Conservation (phyloP, 2,888 invertebrate species). For the Mesorhabditis belari region DNA sequence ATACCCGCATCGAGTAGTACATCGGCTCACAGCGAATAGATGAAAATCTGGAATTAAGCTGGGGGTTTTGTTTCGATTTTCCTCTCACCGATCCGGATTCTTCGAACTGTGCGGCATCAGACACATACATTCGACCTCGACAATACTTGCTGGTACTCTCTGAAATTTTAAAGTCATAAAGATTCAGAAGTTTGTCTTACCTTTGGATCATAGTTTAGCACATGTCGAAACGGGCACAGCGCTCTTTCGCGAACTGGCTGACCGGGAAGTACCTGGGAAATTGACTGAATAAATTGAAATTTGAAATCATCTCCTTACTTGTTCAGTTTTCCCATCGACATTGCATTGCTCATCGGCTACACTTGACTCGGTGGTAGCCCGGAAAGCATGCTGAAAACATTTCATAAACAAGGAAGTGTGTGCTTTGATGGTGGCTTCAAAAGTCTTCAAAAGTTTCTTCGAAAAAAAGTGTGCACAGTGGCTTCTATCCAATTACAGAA, state of each 20-base stretch:
- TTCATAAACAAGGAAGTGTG: too few relatives aligned
- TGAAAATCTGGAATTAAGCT: neutral
- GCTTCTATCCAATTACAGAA: too few relatives aligned
- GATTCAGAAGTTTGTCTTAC: neutral
- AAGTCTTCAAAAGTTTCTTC: too few relatives aligned
- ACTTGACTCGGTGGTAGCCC: neutral
- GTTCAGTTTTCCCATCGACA: neutral
- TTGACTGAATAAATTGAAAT: neutral
- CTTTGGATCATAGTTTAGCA: conserved; percentile 16
- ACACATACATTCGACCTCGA: conserved; percentile 19
- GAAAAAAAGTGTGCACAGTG: too few relatives aligned
- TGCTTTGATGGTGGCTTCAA: too few relatives aligned
- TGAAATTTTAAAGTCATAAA: conserved; percentile 9
- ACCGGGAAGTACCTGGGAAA: conserved; percentile 14
- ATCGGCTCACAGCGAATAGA: conserved; percentile 14
- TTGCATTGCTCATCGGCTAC: neutral
- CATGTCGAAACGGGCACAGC: conserved; percentile 15
- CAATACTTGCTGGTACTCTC: conserved; percentile 18
- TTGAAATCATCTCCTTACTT: neutral
- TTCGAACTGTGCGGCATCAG: neutral
- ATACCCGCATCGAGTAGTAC: conserved; percentile 18
- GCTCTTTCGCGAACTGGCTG: conserved; percentile 14
- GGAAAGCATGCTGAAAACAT: neutral
- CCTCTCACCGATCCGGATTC: neutral
- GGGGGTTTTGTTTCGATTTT: neutral